Evolutionary conservation across 2,797 vertebrate species (phyloP), one percentile per base, ranked within the genome.

Genomic region (Schizothorax lantsangensis): DNA sequence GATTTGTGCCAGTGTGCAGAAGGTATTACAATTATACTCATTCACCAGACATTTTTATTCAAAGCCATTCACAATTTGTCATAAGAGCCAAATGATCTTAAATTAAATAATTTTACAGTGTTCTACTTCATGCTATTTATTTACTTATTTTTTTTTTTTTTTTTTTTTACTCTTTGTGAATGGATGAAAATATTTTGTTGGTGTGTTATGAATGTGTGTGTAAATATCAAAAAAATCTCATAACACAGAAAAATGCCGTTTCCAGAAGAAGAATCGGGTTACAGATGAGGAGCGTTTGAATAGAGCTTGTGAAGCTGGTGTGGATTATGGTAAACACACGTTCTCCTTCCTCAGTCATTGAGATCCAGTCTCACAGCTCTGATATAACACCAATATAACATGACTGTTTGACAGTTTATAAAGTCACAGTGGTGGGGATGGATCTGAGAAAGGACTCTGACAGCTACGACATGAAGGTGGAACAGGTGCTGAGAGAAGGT

Each of bases 401-500:
- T 0, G 2, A 49, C 2, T 33, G 7, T 17, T 79, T 40, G 3
- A 57, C 75, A 79, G 49, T 26, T 59, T 57, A 23, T 54, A 54
- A 36, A 77, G 47, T 54, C 2, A 11, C 4, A 33, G 45, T 77
- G 15, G 11, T 92, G 47, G 0, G n/a, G 0, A 71, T 81, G 26
- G 5, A 1, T 6, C 26, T 86, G 0, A 66, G 5, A 0, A 0
- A 40, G 11, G 26, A 59, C 57, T 78, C 85, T 6, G 94, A 93
- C 86, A 83, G 38, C 47, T 94, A 95, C 75, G 62, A 0, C 10
- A 82, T 92, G 79, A 66, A 30, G n/a, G 47, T 95, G 19, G 10
- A 87, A 3, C 2, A 83, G 0, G 85, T 91, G 82, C 85, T 94
- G 83, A 95, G 92, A 87, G 92, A 92, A 91, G 93, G 95, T 93